phyloP scores from a whole-genome alignment of 2,888 invertebrate species.

The Emesis russula region DNA sequence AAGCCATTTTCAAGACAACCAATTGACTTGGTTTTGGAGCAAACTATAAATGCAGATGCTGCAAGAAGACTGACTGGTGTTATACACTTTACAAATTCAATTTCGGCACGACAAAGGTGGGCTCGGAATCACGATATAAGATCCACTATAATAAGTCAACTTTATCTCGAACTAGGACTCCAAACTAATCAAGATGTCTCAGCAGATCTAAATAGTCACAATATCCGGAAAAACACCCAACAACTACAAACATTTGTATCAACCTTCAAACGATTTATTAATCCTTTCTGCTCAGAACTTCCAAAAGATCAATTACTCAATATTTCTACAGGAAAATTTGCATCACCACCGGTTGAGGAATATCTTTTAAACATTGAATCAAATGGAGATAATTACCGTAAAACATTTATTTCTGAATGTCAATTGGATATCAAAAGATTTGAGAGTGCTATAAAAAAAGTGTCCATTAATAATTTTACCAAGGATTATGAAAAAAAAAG shows the following conservation, averaged over 20 bases:
- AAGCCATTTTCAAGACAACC: constrained; percentile 82
- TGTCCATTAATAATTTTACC: no score
- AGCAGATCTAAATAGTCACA: constrained; percentile 39
- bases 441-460: no score
- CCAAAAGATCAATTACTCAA: constrained; percentile 46
- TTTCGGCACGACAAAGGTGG: constrained; percentile 87
- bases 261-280: constrained; percentile 59
- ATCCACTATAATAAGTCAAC: constrained; percentile 80
- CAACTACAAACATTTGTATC: constrained; percentile 45
- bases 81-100: constrained; percentile 81
- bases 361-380: no score
- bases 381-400: no score
- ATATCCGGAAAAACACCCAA: constrained; percentile 42
- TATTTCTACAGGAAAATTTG: constrained; percentile 33
- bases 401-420: no score
- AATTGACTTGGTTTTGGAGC: constrained; percentile 75
- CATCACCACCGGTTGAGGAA: constrained; percentile 16
- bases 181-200: constrained; percentile 57
- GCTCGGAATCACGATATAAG: constrained; percentile 79
- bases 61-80: constrained; percentile 83
- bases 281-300: constrained; percentile 79
- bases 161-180: constrained; percentile 69
- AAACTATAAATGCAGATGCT: constrained; percentile 83
- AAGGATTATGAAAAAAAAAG: background rate
- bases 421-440: no score